Evolutionary conservation across 2,888 invertebrate genomes (phyloP).

Genomic region (Leucophenga maculata): DNA sequence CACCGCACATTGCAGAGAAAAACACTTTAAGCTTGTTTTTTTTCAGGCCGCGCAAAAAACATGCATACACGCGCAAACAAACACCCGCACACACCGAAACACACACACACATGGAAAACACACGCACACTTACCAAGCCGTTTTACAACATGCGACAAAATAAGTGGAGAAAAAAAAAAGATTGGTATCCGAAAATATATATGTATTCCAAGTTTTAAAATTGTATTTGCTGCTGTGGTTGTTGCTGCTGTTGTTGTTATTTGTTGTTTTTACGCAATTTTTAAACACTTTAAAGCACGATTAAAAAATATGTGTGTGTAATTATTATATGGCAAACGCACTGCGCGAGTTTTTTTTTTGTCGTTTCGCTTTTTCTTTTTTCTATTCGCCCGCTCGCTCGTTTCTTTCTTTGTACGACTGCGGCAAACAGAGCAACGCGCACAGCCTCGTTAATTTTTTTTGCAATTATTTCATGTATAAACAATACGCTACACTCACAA

Average conservation of each 20-base stretch:
- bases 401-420: conserved; percentile 53
- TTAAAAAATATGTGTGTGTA: conserved; percentile 37
- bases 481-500: conserved; percentile 51
- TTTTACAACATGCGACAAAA: conserved; percentile 33
- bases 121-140: conserved; percentile 31
- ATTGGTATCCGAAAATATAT: background rate
- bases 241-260: background rate
- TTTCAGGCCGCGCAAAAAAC: conserved; percentile 34
- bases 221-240: too few species aligned
- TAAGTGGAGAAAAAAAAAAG: background rate
- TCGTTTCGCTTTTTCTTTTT: conserved; percentile 32
- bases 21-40: too few species aligned
- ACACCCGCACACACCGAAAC: conserved; percentile 39
- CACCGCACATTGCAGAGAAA: background rate
- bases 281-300: conserved; percentile 18
- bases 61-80: conserved; percentile 1
- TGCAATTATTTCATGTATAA: conserved; percentile 53
- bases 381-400: conserved; percentile 35
- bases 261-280: background rate
- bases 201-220: background rate
- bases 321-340: conserved; percentile 45
- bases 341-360: conserved; percentile 47
- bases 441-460: conserved; percentile 51
- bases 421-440: conserved; percentile 37
- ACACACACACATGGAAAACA: conserved; percentile 18